A percentile compares a stretch with the other conserved stretches of the same genome.
Conservation (phyloP, 1,140 invertebrate species). For the Megalopta genalis region DNA sequence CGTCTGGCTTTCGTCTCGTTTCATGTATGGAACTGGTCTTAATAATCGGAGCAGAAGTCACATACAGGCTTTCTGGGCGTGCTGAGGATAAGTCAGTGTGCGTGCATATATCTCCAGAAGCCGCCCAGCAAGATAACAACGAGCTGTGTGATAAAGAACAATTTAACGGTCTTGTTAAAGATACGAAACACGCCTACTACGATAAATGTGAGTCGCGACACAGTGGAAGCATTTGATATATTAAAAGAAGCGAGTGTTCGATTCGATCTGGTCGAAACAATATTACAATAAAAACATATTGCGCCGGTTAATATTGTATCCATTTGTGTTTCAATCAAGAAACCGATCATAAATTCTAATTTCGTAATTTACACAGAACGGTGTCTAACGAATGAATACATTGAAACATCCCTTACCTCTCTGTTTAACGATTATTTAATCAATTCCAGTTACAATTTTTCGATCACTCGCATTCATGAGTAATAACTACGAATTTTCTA, state of each 20-base stretch:
- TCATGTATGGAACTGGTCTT: conserved; percentile 45
- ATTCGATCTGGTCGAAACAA: neutral
- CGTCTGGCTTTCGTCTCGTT: conserved; percentile 34
- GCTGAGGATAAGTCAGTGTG: conserved; percentile 29
- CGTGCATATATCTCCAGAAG: conserved; percentile 67
- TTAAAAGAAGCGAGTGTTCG: conserved; percentile 7
- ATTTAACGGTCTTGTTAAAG: conserved; percentile 73
- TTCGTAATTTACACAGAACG: too few relatives aligned
- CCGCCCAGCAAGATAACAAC: conserved; percentile 65
- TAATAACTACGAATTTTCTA: too few relatives aligned
- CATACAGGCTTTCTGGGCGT: conserved; percentile 32
- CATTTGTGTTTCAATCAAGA: too few relatives aligned
- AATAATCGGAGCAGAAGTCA: conserved; percentile 41
- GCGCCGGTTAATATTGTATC: too few relatives aligned
- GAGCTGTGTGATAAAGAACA: conserved; percentile 66
- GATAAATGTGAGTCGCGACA: conserved; percentile 67
- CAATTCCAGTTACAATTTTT: too few relatives aligned
- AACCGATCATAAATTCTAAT: too few relatives aligned
- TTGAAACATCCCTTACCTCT: too few relatives aligned
- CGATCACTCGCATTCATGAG: too few relatives aligned
- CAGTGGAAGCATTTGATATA: conserved; percentile 9
- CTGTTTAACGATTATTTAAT: too few relatives aligned
- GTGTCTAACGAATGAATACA: too few relatives aligned
- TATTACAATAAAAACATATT: neutral
- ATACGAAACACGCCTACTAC: conserved; percentile 73